These are phyloP conservation scores for Rhinichthys klamathensis DNA, from an alignment of 2,113 vertebrate species.

Conservation along the genomic window DNA sequence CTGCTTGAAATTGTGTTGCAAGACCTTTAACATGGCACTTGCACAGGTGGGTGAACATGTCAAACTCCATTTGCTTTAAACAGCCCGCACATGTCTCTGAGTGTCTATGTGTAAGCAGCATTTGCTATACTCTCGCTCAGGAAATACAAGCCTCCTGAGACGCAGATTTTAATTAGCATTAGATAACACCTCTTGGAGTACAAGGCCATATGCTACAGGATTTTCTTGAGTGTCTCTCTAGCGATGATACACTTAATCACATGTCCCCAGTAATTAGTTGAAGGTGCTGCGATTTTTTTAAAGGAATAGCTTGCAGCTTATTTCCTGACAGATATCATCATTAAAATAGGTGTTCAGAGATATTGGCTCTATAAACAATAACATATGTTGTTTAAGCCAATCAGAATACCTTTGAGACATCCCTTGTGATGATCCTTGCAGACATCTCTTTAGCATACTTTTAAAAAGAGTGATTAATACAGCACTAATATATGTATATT, in stretches of 20 bases:
- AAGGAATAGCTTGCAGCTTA: background rate
- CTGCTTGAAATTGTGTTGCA: constrained; percentile 53
- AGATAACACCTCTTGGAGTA: constrained; percentile 41
- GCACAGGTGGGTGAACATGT: constrained; percentile 64
- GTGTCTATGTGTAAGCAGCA: constrained; percentile 42
- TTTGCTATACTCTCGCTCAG: constrained; percentile 5
- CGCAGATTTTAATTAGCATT: constrained; percentile 42
- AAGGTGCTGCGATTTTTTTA: too few relatives aligned
- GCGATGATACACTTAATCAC: constrained; percentile 14
- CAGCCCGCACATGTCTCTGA: constrained; percentile 51
- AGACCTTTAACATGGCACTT: constrained; percentile 43
- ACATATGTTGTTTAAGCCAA: background rate
- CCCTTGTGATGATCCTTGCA: background rate
- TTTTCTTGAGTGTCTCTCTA: constrained; percentile 11
- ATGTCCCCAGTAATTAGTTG: background rate
- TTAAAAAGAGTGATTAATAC: background rate
- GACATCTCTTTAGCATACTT: background rate
- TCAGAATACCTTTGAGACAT: background rate
- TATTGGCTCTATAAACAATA: background rate
- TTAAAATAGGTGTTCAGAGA: background rate
- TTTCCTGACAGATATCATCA: background rate
- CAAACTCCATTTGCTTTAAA: constrained; percentile 58
- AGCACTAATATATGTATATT: too few relatives aligned
- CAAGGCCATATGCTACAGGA: constrained; percentile 7
- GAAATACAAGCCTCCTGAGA: constrained; percentile 20